Evolutionary conservation across 2,888 invertebrate species (phyloP).

Genomic region (Chrysomela aeneicollis): DNA sequence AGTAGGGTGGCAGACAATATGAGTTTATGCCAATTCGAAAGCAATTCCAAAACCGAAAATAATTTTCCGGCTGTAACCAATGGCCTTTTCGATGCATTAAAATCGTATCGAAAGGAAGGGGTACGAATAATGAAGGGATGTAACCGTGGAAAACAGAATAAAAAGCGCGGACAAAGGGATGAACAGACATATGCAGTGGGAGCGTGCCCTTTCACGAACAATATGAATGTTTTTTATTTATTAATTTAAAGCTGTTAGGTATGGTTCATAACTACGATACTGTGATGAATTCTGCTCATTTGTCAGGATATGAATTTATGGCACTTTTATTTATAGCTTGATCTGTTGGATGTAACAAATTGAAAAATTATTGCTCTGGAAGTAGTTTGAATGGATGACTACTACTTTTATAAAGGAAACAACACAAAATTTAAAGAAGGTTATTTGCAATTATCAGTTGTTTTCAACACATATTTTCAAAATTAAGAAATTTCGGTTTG

Average conservation of each 20-base stretch:
- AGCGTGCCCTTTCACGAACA: constrained; percentile 32
- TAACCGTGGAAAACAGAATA: constrained; percentile 48
- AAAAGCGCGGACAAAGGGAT: constrained; percentile 37
- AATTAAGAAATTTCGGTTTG: no score
- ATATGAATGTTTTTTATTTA: constrained; percentile 41
- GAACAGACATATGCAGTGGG: constrained; percentile 34
- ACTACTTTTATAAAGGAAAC: no score
- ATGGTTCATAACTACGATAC: constrained; percentile 30
- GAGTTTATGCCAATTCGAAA: constrained; percentile 17
- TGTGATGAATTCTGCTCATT: constrained; percentile 33
- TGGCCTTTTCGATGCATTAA: constrained; percentile 43
- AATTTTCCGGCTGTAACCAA: constrained; percentile 43
- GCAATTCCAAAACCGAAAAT: constrained; percentile 38
- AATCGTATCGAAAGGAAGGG: constrained; percentile 50
- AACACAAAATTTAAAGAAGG: no score
- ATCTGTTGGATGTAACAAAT: constrained; percentile 30
- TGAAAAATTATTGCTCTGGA: constrained; percentile 21
- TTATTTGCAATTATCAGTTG: no score
- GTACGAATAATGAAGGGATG: constrained; percentile 51
- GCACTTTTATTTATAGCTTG: constrained; percentile 27
- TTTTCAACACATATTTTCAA: no score
- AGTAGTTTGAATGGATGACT: no score
- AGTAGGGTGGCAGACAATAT: constrained; percentile 1
- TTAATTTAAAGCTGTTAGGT: constrained; percentile 43
- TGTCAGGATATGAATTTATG: constrained; percentile 27